Base-by-base conservation (phyloP, 2,113 vertebrate genomes). In the Manacus vitellinus region DNA sequence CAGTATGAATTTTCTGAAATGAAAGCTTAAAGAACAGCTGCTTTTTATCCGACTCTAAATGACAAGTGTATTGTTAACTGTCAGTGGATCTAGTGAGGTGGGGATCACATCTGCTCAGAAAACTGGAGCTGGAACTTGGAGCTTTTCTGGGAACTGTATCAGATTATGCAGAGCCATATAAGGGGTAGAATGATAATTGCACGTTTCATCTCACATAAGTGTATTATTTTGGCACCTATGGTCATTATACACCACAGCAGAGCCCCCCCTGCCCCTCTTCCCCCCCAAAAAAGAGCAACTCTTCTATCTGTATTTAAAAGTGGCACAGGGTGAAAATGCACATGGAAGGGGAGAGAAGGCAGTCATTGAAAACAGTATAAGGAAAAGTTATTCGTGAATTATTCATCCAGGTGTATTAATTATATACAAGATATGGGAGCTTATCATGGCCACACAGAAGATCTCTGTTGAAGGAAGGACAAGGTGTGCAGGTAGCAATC, bases 1-100 rank as follows among this genome's bases (percentile, higher is more conserved):
- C 66, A 61, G 66, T 83, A 44, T 59, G 67, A 71, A 19, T 89
- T 92, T 93, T 96, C 94, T 77, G 20, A 95, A 95, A 94, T 62
- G 71, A 87, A 85, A 68, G 44, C 88, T 88, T 90, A 55, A 89
- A 88, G 84, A 97, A n/a, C 95, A 97, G 93, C 92, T 97, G 92
- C 89, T 97, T 92, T 96, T 96, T 89, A 91, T 95, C 92, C 17
- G 19, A 81, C 76, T 94, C 72, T 67, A 76, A 95, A 94, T 74
- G 88, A 94, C 90, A 94, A 95, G 85, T 89, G 92, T 88, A 84
- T 95, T 95, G 92, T 89, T 87, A 94, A 93, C 83, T 95, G 54
- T 56, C 93, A 65, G 68, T 73, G 84, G 78, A 88, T 95, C 78
- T 86, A 71, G 88, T 49, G 92, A 91, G 75, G 87, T 95, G 65